phyloP scores from a whole-genome alignment of 2,797 vertebrate genomes.

The Coccyzus lansbergi region DNA sequence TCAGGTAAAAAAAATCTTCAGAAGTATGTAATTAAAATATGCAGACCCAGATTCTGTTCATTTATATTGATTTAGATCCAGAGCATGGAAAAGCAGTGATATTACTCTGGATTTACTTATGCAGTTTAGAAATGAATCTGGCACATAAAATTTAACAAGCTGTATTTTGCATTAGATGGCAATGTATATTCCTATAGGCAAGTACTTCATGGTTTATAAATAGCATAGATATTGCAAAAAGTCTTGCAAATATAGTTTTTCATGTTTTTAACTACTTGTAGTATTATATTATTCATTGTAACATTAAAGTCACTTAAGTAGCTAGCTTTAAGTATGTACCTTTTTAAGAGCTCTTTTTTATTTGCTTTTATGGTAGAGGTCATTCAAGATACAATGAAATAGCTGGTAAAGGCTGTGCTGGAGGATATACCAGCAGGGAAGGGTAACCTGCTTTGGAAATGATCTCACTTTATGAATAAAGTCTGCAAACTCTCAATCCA shows the following conservation, averaged over 20 bases:
- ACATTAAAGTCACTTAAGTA: constrained; percentile 33
- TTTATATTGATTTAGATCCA: neutral
- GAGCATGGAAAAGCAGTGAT: neutral
- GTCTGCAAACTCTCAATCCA: constrained; percentile 44
- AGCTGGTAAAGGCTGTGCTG: constrained; percentile 29
- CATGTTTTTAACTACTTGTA: constrained; percentile 13
- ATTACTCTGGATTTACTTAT: neutral
- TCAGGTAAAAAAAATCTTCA: neutral
- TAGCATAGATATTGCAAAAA: neutral
- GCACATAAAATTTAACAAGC: constrained; percentile 17
- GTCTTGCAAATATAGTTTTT: neutral
- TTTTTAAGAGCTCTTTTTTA: constrained; percentile 31
- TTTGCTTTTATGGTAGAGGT: constrained; percentile 29
- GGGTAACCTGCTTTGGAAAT: constrained; percentile 21
- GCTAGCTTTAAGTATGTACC: neutral
- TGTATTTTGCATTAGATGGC: neutral
- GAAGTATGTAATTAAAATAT: neutral
- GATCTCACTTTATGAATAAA: constrained; percentile 43
- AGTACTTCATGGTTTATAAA: neutral
- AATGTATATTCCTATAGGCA: neutral
- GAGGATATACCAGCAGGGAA: constrained; percentile 37
- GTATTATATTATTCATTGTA: neutral
- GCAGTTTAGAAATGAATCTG: constrained; percentile 11
- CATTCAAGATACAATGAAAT: constrained; percentile 39
- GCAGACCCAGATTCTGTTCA: neutral